A percentile compares a stretch with the other conserved stretches of the same genome.
phyloP scores from a whole-genome alignment of 2,797 vertebrate species.

The Pangasius macronema region DNA sequence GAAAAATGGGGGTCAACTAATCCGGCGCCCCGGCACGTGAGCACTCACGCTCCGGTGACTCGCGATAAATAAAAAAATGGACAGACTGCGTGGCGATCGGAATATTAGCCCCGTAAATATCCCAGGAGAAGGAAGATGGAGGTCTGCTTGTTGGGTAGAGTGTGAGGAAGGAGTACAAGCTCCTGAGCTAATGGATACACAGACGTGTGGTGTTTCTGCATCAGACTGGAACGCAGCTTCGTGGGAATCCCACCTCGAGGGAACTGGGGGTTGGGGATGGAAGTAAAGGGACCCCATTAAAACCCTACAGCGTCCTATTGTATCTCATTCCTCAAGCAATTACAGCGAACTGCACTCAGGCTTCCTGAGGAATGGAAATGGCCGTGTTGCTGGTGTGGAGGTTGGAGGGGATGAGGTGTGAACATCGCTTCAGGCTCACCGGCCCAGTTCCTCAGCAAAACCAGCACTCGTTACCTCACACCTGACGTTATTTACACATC shows the following conservation, averaged over 20 bases:
- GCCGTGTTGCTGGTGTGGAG: conserved; percentile 14
- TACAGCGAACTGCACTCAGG: conserved; percentile 8
- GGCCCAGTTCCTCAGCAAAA: conserved; percentile 54
- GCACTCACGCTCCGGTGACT: conserved; percentile 73
- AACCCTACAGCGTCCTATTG: conserved; percentile 31
- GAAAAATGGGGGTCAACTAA: conserved; percentile 52
- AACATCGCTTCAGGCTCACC: conserved; percentile 47
- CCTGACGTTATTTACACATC: not conserved
- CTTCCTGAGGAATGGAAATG: conserved; percentile 32
- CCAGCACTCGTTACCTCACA: conserved; percentile 53
- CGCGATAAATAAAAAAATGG: conserved; percentile 86
- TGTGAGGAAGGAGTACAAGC: conserved; percentile 52
- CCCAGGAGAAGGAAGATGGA: conserved; percentile 66
- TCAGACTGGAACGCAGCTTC: conserved; percentile 67
- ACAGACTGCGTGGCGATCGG: conserved; percentile 74
- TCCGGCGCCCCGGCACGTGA: conserved; percentile 33
- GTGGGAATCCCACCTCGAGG: conserved; percentile 61
- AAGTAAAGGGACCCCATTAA: conserved; percentile 39
- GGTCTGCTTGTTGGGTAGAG: conserved; percentile 50
- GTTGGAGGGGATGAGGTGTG: conserved; percentile 10
- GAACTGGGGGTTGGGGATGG: conserved; percentile 30
- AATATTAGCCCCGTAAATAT: conserved; percentile 78
- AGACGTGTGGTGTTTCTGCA: conserved; percentile 75
- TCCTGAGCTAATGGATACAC: conserved; percentile 70
- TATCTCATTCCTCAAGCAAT: conserved; percentile 54